These are phyloP conservation scores for Danaus chrysippus DNA, from an alignment of 2,888 invertebrate species.

Conservation along the genomic window DNA sequence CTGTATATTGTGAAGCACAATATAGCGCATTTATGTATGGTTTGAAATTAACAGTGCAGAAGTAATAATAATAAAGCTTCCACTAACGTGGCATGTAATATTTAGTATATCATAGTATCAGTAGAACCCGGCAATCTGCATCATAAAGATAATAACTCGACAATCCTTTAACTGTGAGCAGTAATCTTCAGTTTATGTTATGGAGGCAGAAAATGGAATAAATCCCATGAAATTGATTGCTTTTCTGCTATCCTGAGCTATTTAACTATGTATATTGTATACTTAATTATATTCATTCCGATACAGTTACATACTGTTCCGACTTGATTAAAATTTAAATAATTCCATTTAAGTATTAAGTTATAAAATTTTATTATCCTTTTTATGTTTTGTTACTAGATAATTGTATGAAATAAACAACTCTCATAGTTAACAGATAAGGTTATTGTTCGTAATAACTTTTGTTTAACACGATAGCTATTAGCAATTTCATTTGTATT, in stretches of 20 bases:
- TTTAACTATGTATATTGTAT: constrained; percentile 3
- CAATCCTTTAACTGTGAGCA: constrained; percentile 17
- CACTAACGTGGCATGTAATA: not conserved
- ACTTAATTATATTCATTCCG: not conserved
- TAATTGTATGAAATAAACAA: no score
- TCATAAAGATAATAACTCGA: constrained; percentile 20
- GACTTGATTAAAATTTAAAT: no score
- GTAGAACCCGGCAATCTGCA: constrained; percentile 11
- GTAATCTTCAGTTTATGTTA: constrained; percentile 24
- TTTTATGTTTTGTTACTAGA: no score
- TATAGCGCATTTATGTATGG: no score
- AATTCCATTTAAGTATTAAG: no score
- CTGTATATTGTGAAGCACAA: no score
- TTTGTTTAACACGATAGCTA: no score
- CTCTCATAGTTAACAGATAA: no score
- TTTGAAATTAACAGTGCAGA: no score
- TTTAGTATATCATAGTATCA: not conserved
- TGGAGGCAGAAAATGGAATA: constrained; percentile 20
- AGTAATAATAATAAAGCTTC: not conserved
- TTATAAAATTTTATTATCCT: no score
- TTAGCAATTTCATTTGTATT: no score
- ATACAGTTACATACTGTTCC: not conserved
- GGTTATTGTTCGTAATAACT: no score
- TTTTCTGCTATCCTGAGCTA: constrained; percentile 1
- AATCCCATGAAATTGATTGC: constrained; percentile 17